Conservation (phyloP, 2,888 invertebrate species). For the Drosophila ustulata region DNA sequence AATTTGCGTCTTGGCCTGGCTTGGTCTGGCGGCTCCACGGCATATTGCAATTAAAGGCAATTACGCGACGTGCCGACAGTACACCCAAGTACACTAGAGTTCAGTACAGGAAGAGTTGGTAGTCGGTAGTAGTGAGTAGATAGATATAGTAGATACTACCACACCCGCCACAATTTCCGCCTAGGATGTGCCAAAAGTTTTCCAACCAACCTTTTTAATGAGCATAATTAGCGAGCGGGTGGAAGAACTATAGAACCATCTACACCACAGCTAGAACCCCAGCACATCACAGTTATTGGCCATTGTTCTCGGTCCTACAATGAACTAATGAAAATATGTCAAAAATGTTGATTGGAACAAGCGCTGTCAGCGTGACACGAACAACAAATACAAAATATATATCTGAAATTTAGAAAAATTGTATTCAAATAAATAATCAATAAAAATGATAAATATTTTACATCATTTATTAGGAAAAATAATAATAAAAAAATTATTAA, state of each 20-base stretch:
- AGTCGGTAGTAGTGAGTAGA: slow-evolving; percentile 8
- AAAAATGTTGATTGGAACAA: slow-evolving; percentile 54
- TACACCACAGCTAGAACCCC: not conserved
- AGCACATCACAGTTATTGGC: slow-evolving; percentile 68
- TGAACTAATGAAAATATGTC: slow-evolving; percentile 59
- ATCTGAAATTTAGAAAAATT: too few species aligned
- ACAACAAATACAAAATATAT: too few species aligned
- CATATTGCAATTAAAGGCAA: slow-evolving; percentile 82
- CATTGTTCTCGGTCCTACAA: slow-evolving; percentile 65
- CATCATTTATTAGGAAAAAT: too few species aligned
- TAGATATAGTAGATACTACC: slow-evolving; percentile 9
- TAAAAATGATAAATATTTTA: too few species aligned
- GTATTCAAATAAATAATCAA: too few species aligned
- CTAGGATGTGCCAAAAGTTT: slow-evolving; percentile 76
- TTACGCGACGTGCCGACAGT: slow-evolving; percentile 54
- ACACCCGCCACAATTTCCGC: slow-evolving; percentile 74
- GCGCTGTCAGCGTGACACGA: slow-evolving; percentile 6
- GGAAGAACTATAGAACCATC: slow-evolving; percentile 3
- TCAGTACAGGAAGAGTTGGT: slow-evolving; percentile 52
- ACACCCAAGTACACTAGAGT: not conserved
- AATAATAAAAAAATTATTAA: too few species aligned
- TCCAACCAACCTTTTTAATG: slow-evolving; percentile 66
- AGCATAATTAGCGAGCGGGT: slow-evolving; percentile 71
- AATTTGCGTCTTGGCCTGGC: slow-evolving; percentile 58
- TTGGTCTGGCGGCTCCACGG: slow-evolving; percentile 22